These are phyloP conservation scores for Poeciliopsis infans DNA, from an alignment of 2,797 vertebrate genomes.

Conservation along the genomic window DNA sequence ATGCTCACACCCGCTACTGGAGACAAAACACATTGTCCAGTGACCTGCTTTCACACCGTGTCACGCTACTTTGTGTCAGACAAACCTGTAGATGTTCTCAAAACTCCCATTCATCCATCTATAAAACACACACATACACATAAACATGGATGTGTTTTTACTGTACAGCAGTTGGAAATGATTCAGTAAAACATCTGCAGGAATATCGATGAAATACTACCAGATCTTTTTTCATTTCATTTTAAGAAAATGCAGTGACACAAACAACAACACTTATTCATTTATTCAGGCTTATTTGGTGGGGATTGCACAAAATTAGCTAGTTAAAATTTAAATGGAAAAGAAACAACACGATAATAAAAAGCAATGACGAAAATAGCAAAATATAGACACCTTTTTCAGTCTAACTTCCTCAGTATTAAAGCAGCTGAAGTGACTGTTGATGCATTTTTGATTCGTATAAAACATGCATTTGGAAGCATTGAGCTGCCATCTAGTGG, in stretches of 20 bases:
- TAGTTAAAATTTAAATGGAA: not conserved
- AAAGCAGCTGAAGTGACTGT: not conserved
- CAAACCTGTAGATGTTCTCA: slow-evolving; percentile 71
- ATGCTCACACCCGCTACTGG: slow-evolving; percentile 11
- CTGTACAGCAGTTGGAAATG: not conserved
- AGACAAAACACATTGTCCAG: slow-evolving; percentile 58
- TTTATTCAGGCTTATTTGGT: not conserved
- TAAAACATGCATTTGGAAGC: not conserved
- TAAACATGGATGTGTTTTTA: not conserved
- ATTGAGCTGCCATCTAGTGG: not conserved
- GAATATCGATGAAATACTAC: not conserved
- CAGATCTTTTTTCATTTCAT: not conserved
- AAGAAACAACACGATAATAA: not conserved
- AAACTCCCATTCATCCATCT: slow-evolving; percentile 48
- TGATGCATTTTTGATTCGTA: not conserved
- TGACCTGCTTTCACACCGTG: slow-evolving; percentile 68
- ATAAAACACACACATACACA: slow-evolving; percentile 5
- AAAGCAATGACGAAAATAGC: not conserved
- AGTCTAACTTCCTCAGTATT: not conserved
- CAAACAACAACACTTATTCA: not conserved
- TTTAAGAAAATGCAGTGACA: not conserved
- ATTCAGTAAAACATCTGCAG: not conserved
- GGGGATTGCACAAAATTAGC: not conserved
- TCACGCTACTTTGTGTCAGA: slow-evolving; percentile 47
- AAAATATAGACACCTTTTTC: not conserved